A percentile compares a stretch with the other conserved stretches of the same genome.
Evolutionary conservation across 1,140 invertebrate species (phyloP).

Genomic region (Acromyrmex heyeri): DNA sequence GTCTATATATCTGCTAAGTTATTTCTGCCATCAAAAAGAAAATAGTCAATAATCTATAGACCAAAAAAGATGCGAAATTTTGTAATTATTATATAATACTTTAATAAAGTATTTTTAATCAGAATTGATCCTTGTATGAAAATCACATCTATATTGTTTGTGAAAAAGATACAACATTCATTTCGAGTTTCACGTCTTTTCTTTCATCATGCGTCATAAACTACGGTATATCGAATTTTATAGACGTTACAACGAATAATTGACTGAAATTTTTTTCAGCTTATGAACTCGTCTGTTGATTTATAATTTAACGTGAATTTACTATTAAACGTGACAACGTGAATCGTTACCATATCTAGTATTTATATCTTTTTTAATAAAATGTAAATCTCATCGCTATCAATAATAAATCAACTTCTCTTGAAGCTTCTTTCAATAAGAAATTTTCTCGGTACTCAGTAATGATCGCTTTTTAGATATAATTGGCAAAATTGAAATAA

Average conservation of each 20-base stretch:
- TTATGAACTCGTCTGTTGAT: constrained; percentile 15
- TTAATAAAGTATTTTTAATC: constrained; percentile 7
- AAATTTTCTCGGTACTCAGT: neutral
- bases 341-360: neutral
- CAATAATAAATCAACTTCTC: constrained; percentile 8
- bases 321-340: neutral
- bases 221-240: neutral
- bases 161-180: neutral
- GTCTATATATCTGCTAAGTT: neutral
- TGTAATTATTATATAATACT: neutral
- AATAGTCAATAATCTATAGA: neutral
- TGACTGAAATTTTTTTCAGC: neutral
- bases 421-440: neutral
- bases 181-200: neutral
- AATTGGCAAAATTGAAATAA: constrained; percentile 28
- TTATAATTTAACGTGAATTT: neutral
- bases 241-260: neutral
- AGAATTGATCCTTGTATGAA: neutral
- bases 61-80: neutral
- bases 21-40: neutral
- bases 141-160: neutral
- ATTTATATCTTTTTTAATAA: neutral
- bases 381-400: neutral
- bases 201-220: neutral
- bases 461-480: constrained; percentile 5